Base-by-base conservation (phyloP, 2,888 invertebrate genomes). In the Drosophila anomalata region DNA sequence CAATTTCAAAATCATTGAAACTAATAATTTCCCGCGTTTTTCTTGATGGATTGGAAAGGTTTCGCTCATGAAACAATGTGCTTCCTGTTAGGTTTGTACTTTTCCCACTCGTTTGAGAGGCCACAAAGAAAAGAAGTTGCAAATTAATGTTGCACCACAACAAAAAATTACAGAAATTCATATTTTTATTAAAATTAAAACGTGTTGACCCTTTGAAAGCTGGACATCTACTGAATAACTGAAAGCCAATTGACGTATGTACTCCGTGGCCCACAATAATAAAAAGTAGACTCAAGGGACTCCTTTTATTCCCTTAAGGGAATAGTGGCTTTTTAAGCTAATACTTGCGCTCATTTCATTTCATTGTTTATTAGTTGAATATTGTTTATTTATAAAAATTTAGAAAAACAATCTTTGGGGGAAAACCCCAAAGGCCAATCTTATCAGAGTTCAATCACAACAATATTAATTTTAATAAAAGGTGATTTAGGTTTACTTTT, bases 151-250 rank as follows among this genome's bases (percentile, higher is more conserved):
- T 50, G n/a, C 7, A 12, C 8, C 8, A 47, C 3, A n/a, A 26
- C 24, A 47, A 2, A 12, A 24, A 47, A 26, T 29, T 5, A 3
- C 17, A 11, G 8, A 50, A 14, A 50, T 31, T 17, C 14, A n/a
- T 31, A 8, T 50, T 11, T 50, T 8, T n/a, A 31, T 48, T 20
- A 4, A 22, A 36, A 5, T n/a, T n/a, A n/a, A 3, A 11, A 6
- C 4, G 47, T 47, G 4, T 47, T 22, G 2, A 7, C 11, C 9
- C 33, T 11, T 5, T 26, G 26, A 6, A 7, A 26, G 17, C n/a
- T 36, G 52, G 52, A 51, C 17, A 12, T 31, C 14, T n/a, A 55
- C 55, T 55, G 48, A 3, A 36, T 2, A 29, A 12, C n/a, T n/a
- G 11, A n/a, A 2, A 7, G 26, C 20, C 5, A 29, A n/a, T 36